Evolutionary conservation across 2,797 vertebrate genomes (phyloP).

Genomic region (Erpetoichthys calabaricus): DNA sequence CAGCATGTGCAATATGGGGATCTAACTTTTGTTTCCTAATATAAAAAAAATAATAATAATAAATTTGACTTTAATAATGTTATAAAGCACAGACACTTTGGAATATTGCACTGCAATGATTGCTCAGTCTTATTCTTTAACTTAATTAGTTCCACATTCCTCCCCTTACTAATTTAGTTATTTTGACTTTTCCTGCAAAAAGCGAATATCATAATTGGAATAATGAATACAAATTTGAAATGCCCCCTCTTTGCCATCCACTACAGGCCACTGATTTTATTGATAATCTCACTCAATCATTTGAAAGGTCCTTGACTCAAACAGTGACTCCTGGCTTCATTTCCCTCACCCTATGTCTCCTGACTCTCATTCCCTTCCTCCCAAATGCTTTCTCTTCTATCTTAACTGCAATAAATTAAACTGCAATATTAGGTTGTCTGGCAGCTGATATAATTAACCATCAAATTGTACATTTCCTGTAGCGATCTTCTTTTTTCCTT

Average conservation of each 20-base stretch:
- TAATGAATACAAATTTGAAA: slow-evolving; percentile 14
- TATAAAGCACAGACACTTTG: too few relatives aligned
- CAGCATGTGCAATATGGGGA: too few relatives aligned
- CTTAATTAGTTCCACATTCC: too few relatives aligned
- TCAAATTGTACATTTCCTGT: slow-evolving; percentile 23
- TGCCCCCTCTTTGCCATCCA: slow-evolving; percentile 8
- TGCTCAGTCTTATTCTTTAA: too few relatives aligned
- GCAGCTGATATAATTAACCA: slow-evolving; percentile 32
- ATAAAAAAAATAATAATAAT: too few relatives aligned
- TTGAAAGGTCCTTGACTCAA: slow-evolving; percentile 20
- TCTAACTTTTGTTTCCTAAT: too few relatives aligned
- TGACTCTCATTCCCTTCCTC: slow-evolving; percentile 19
- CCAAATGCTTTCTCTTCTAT: slow-evolving; percentile 18
- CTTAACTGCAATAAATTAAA: slow-evolving; percentile 29
- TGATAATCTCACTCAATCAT: slow-evolving; percentile 21
- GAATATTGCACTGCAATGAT: too few relatives aligned
- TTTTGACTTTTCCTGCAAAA: too few relatives aligned
- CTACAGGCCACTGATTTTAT: slow-evolving; percentile 15
- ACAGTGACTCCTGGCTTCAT: slow-evolving; percentile 20
- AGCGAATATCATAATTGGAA: slow-evolving; percentile 12
- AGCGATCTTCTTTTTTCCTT: slow-evolving; percentile 18
- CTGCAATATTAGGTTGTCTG: slow-evolving; percentile 15
- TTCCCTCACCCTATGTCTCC: slow-evolving; percentile 24
- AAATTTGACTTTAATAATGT: too few relatives aligned
- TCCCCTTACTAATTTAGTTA: too few relatives aligned